These are phyloP conservation scores for Sebastes wilsoni DNA, from an alignment of 2,797 vertebrate species.

Conservation along the genomic window DNA sequence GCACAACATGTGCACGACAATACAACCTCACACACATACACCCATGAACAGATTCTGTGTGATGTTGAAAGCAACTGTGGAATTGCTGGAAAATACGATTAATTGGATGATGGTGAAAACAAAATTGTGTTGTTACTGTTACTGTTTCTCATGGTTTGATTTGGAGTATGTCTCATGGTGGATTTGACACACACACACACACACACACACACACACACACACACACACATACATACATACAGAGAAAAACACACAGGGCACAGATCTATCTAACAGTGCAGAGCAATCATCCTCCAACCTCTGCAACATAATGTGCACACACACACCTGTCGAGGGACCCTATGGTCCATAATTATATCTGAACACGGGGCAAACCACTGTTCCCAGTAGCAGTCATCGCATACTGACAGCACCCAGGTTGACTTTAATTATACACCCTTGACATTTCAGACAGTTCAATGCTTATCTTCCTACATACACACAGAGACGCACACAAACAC, in stretches of 20 bases:
- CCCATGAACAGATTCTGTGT: conserved; percentile 2
- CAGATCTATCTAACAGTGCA: conserved; percentile 22
- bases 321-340: conserved; percentile 44
- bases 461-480: conserved; percentile 30
- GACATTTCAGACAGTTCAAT: conserved; percentile 66
- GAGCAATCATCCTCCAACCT: conserved; percentile 33
- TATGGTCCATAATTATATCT: conserved; percentile 63
- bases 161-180: neutral
- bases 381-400: conserved; percentile 58
- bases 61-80: conserved; percentile 17
- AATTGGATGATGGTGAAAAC: conserved; percentile 10
- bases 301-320: conserved; percentile 6
- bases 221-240: neutral
- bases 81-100: neutral
- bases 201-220: conserved; percentile 2
- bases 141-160: conserved; percentile 15
- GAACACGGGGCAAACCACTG: conserved; percentile 43
- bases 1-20: conserved; percentile 29
- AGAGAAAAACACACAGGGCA: conserved; percentile 5
- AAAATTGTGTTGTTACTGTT: conserved; percentile 11
- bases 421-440: conserved; percentile 68
- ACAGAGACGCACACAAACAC: conserved; percentile 23
- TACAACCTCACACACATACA: neutral
- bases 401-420: conserved; percentile 65
- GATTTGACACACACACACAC: conserved; percentile 8